phyloP scores from a whole-genome alignment of 1,140 invertebrate species.

The Oryctes rhinoceros region DNA sequence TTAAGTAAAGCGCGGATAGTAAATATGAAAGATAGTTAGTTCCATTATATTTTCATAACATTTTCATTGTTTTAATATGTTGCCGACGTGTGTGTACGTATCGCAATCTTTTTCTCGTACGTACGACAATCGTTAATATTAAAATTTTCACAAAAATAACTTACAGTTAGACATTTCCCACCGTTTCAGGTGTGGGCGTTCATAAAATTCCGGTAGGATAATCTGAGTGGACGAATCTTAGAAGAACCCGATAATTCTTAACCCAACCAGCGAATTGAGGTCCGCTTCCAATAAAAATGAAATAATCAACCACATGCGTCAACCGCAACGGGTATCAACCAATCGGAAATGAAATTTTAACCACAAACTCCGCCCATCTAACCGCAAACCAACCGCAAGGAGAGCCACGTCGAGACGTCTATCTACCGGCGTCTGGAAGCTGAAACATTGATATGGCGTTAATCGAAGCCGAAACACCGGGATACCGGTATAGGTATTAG shows the following conservation, averaged over 20 bases:
- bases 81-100: no score
- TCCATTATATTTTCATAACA: no score
- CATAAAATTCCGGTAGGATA: background rate
- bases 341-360: constrained; percentile 58
- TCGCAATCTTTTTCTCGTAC: no score
- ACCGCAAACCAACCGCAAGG: constrained; percentile 65
- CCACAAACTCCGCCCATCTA: constrained; percentile 61
- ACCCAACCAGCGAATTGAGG: constrained; percentile 36
- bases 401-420: constrained; percentile 60
- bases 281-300: constrained; percentile 60
- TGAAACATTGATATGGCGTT: constrained; percentile 44
- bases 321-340: constrained; percentile 61
- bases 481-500: background rate
- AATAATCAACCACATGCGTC: constrained; percentile 62
- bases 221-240: constrained; percentile 29
- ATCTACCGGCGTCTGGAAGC: constrained; percentile 54
- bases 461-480: constrained; percentile 25
- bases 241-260: constrained; percentile 37
- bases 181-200: background rate
- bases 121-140: no score
- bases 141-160: no score
- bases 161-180: no score
- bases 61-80: no score
- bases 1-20: no score
- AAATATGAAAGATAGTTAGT: no score